Evolutionary conservation across 2,113 vertebrate genomes (phyloP), one percentile per base, ranked within the genome.

Genomic region (Sardina pilchardus): DNA sequence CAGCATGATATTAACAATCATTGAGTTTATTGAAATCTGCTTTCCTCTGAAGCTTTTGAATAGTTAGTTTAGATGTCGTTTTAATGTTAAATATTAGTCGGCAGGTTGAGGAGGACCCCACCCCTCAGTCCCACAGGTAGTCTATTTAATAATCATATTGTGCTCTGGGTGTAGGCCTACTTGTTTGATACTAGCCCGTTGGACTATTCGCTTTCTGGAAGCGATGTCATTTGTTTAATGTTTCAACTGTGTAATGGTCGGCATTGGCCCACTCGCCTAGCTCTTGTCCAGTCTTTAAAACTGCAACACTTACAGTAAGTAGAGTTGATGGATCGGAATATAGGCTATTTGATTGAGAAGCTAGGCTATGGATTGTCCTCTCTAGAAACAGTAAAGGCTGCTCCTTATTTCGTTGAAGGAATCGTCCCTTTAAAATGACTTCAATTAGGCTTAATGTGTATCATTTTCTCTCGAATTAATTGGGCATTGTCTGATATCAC

Each of bases 111-210:
- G 1, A 30, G 63, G 26, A 71, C 63, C 63, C n/a, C 63, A 71
- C 63, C 63, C 63, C 26, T 71, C 63, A 34, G 63, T 26, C 63
- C 59, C 63, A 71, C 63, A 71, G 63, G 63, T 71, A 71, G 63
- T 71, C 63, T 34, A 34, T 34, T 71, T 34, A 71, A 71, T 34
- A 71, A 71, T 71, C 26, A 34, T 34, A 71, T 12, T 67, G 63
- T 67, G 63, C 9, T 67, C 14, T 14, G 63, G 63, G 63, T 71
- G 63, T 30, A 30, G 63, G 63, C 63, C 63, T 71, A 71, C 63
- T 71, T 71, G 63, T 71, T 63, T 63, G 9, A 24, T 56, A 21
- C 3, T 14, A 34, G n/a, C 63, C 30, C 4, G 63, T 71, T 34
- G n/a, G 30, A 71, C 26, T 10, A 30, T 71, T 30, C 24, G 24